Base-by-base conservation (phyloP, 2,888 invertebrate species). In the Trichogramma evanescens region DNA sequence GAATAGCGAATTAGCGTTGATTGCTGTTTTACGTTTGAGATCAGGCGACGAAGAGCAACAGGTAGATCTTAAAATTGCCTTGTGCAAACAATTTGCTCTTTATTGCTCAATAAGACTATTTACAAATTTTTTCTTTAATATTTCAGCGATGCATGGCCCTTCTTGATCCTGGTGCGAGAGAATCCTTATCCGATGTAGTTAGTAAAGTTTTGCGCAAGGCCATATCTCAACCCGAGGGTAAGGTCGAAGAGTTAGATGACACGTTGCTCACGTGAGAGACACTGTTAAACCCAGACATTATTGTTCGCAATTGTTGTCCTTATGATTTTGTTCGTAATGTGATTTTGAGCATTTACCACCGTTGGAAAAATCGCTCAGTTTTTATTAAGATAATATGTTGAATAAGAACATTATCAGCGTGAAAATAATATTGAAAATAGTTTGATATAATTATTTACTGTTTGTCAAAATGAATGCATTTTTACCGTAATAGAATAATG, bases 191-290 rank as follows among this genome's bases (percentile, higher is more conserved):
- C 63, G 96, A 96, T 78, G 94, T 95, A 63, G 89, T 93, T 67
- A 87, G 86, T 72, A 95, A 95, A 81, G 91, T 93, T 64, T 81
- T 94, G 73, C 87, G 89, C 64, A 93, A 93, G 80, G 83, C 87
- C 10, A 81, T 86, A 62, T 83, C 85, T 45, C 89, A 89, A 72
- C 83, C 89, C 13, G 89, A 91, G 75, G 89, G 90, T 67, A 91
- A 91, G 76, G 91, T 93, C 78, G 94, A 95, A 74, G 93, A 95
- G 76, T 84, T 95, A 65, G 96, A 96, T 78, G 92, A 93, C 76
- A 95, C 95, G 59, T 81, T 95, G 75, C 83, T 93, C 79, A 88
- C 89, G 78, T 93, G 88, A 91, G 74, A 75, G 68, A 71, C 65
- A 70, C 59, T 64, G 50, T 45, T 58, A 56, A 58, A 52, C 50